A percentile compares a stretch with the other conserved stretches of the same genome.
Conservation (phyloP, 1,140 invertebrate species). For the Apis cerana region DNA sequence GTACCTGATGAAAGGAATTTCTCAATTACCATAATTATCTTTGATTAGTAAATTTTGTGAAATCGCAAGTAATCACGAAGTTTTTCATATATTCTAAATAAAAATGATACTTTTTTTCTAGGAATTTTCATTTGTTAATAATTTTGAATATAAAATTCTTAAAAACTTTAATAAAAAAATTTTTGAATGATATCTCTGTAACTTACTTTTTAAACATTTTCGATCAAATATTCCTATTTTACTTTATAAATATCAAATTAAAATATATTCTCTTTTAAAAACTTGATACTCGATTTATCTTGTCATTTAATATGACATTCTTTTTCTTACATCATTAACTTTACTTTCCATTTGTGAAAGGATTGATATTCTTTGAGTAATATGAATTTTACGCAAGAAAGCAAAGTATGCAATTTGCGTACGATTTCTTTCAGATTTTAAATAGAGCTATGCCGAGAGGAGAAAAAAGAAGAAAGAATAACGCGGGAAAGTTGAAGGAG, state of each 20-base stretch:
- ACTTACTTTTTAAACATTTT: background rate
- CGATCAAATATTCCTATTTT: background rate
- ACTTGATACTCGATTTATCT: background rate
- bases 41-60: background rate
- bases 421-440: background rate
- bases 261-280: background rate
- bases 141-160: too few relatives aligned
- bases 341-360: constrained; percentile 47
- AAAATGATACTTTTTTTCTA: background rate
- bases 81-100: background rate
- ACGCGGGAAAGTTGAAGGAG: background rate
- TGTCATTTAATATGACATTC: background rate
- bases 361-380: constrained; percentile 2
- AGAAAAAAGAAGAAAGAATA: background rate
- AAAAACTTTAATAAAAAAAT: too few relatives aligned
- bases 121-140: too few relatives aligned
- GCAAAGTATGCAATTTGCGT: background rate
- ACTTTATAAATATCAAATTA: too few relatives aligned
- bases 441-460: background rate
- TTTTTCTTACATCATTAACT: constrained; percentile 23
- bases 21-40: background rate
- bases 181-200: background rate
- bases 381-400: constrained; percentile 21
- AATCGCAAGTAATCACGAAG: background rate
- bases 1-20: constrained; percentile 23